These are phyloP conservation scores for Gymnorhina tibicen DNA, from an alignment of 2,113 vertebrate species.

Conservation along the genomic window DNA sequence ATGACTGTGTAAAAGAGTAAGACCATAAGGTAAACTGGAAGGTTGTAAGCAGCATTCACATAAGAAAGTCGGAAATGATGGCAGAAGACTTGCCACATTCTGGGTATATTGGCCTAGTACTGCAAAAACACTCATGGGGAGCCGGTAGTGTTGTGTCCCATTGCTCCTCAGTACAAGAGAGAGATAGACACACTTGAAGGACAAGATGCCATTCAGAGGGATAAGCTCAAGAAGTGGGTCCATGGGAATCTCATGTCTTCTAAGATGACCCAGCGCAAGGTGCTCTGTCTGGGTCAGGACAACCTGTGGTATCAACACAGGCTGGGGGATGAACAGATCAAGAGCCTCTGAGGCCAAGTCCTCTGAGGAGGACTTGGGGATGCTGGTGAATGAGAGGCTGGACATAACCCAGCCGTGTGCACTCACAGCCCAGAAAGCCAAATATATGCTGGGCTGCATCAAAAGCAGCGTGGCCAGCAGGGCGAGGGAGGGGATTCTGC, in stretches of 20 bases:
- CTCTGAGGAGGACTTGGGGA: background rate
- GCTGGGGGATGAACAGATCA: background rate
- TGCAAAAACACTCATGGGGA: background rate
- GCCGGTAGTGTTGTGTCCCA: background rate
- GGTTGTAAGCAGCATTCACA: background rate
- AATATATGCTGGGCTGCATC: background rate
- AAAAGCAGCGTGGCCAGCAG: accelerated
- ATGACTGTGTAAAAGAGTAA: background rate
- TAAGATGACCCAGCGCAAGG: background rate
- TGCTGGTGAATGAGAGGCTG: background rate
- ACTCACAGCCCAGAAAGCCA: background rate
- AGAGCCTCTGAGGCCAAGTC: too few relatives aligned
- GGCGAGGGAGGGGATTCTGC: accelerated
- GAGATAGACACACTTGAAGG: too few relatives aligned
- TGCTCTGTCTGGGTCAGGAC: too few relatives aligned
- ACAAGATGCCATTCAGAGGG: background rate
- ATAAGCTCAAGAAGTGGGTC: background rate
- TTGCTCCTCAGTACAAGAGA: background rate
- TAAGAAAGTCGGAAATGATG: background rate
- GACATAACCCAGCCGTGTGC: too few relatives aligned
- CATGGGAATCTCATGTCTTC: background rate
- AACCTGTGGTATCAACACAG: too few relatives aligned
- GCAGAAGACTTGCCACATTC: background rate
- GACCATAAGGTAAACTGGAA: background rate
- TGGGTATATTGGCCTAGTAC: accelerated